These are phyloP conservation scores for Germaria angustata DNA, from an alignment of 2,888 invertebrate genomes.

Conservation along the genomic window DNA sequence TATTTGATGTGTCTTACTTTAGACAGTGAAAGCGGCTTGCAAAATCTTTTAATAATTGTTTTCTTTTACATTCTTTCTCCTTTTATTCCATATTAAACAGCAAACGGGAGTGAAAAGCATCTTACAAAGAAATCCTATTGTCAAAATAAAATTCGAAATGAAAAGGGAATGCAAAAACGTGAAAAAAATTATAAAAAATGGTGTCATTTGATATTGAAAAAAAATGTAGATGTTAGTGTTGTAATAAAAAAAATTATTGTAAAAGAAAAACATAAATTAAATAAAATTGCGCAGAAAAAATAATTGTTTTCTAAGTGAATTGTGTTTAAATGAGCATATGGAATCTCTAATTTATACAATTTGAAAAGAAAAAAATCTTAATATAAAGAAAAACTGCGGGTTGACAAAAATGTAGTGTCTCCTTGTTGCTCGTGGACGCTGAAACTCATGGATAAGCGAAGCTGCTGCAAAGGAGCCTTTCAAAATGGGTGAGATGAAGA, in stretches of 20 bases:
- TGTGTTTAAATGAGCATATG: constrained; percentile 8
- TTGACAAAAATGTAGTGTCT: not conserved
- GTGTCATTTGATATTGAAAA: not conserved
- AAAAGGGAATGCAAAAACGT: not conserved
- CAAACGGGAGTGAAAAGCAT: not conserved
- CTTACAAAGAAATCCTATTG: constrained; percentile 17
- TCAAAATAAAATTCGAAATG: not conserved
- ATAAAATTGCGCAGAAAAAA: not conserved
- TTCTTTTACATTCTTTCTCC: not conserved
- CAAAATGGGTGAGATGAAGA: constrained; percentile 27
- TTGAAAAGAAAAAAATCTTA: not conserved
- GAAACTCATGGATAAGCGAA: constrained; percentile 30
- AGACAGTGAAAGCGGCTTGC: not conserved
- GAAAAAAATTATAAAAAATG: not conserved
- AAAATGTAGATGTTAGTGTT: too few species aligned
- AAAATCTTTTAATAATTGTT: constrained; percentile 17
- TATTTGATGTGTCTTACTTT: not conserved
- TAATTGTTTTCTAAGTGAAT: constrained; percentile 2
- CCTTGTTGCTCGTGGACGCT: not conserved
- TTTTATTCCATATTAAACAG: not conserved
- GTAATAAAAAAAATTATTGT: not conserved
- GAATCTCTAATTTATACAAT: constrained; percentile 2
- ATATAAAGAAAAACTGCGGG: not conserved
- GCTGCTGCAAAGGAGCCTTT: not conserved
- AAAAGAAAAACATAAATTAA: not conserved